A percentile compares a stretch with the other conserved stretches of the same genome.
Evolutionary conservation across 2,888 invertebrate species (phyloP).

Genomic region (Morinoia aosen): DNA sequence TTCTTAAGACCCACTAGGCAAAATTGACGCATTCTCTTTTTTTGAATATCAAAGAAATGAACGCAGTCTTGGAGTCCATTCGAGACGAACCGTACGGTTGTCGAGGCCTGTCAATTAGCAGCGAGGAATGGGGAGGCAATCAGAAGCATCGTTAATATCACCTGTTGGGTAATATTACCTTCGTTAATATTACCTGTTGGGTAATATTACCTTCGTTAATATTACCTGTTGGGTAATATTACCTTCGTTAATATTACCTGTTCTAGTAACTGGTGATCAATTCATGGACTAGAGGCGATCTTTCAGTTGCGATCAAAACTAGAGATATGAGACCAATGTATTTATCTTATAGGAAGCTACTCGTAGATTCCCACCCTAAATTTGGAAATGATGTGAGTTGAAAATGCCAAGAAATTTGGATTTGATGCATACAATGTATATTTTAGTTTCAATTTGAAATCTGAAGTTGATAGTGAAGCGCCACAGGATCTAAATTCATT

Average conservation of each 20-base stretch:
- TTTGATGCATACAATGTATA: neutral
- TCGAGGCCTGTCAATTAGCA: neutral
- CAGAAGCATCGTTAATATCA: conserved; percentile 28
- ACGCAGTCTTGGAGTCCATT: neutral
- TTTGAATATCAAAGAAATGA: neutral
- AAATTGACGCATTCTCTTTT: neutral
- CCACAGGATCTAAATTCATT: neutral
- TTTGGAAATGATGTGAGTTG: neutral
- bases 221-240: neutral
- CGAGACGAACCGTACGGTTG: neutral
- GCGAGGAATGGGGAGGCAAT: neutral
- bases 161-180: neutral
- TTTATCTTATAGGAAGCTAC: too few relatives aligned
- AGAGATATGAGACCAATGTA: neutral
- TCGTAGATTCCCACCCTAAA: too few relatives aligned
- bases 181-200: neutral
- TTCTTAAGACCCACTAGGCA: neutral
- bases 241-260: neutral
- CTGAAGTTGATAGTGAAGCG: neutral
- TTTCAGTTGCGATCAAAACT: neutral
- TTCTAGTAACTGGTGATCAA: neutral
- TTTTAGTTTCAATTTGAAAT: neutral
- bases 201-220: neutral
- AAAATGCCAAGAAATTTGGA: neutral
- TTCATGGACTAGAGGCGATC: neutral